Evolutionary conservation across 2,888 invertebrate species (phyloP), one percentile per base, ranked within the genome.

Genomic region (Hylaea fasciaria): DNA sequence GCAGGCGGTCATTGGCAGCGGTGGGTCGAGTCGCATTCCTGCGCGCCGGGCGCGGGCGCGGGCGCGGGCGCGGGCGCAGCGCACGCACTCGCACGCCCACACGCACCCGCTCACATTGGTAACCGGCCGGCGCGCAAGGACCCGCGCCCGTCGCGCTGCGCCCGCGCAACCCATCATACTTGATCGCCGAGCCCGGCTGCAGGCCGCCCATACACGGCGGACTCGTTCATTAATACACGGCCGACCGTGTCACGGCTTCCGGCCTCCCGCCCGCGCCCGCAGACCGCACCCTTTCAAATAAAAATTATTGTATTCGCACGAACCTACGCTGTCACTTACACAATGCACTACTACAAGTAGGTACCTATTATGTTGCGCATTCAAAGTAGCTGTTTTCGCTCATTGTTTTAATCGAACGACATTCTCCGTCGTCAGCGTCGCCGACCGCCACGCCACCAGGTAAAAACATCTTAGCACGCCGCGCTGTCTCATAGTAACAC

Each of bases 1-100:
- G 81, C 83, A 81, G 82, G 87, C 91, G 91, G 91, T 91, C 91
- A 89, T 90, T 91, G 91, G 90, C 91, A 87, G 91, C 89, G 88
- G 86, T 81, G 85, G 88, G 87, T 82, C 86, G 86, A 83, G 79
- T 90, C 87, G 86, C 91, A 91, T 91, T 91, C 91, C 90, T 89
- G 83, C 84, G 89, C 88, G 86, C 86, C 47, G 39, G 22, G 22
- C n/a, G 14, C 14, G n/a, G 37, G 4, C 7, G 32, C 80, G 71
- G 87, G n/a, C n/a, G n/a, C n/a, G n/a, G n/a, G n/a, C n/a, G n/a
- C n/a, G n/a, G n/a, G n/a, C 86, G 87, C 87, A 82, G 74, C 82
- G 80, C 83, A 80, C 86, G 81, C 83, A 77, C 80, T 77, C 80
- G 73, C 81, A 77, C 87, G 85, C 89, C 83, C 83, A 83, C 88